Evolutionary conservation across 2,888 invertebrate species (phyloP), one percentile per base, ranked within the genome.

Genomic region (Lepidochrysops patricia): DNA sequence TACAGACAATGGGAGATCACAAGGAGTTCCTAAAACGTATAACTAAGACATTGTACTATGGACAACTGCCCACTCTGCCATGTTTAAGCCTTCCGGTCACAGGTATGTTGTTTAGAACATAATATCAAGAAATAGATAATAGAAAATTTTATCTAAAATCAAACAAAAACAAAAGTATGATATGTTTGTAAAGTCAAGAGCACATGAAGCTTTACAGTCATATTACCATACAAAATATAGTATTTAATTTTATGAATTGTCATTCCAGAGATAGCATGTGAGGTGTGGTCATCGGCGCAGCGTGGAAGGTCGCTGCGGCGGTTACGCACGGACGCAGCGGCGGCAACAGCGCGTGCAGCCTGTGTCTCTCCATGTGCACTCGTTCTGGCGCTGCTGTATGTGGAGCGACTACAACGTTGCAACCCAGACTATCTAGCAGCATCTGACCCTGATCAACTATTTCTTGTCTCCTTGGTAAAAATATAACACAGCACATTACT

Each of bases 321-420:
- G 62, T 85, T 97, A 71, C 93, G 93, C 75, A 91, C 93, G 65
- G 94, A 94, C 70, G 93, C 94, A 70, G 95, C 96, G 64, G 94
- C 95, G 54, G 91, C 91, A 73, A 92, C 96, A 65, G 93, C 93
- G 60, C 91, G 94, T 73, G 92, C 93, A 72, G 95, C 97, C 4
- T 95, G 94, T 79, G 94, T 97, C 66, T 96, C 97, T 6, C 98
- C 98, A 0, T 97, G 97, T 78, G 96, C 98, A 12, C 91, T 99
- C 60, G 95, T 98, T 69, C 91, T 98, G 72, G 98, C 98, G 27
- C 90, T 99, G 74, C 91, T 98, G 50, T 99, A 99, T 84, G 91
- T 98, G 70, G 98, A 98, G 86, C 92, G 98, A 66, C 91, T 99
- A 60, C 94, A 95, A 77, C 90, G 91, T 63, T 91, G 91, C 70